A percentile compares a stretch with the other conserved stretches of the same genome.
phyloP scores from a whole-genome alignment of 2,113 vertebrate species.

The Apus apus region DNA sequence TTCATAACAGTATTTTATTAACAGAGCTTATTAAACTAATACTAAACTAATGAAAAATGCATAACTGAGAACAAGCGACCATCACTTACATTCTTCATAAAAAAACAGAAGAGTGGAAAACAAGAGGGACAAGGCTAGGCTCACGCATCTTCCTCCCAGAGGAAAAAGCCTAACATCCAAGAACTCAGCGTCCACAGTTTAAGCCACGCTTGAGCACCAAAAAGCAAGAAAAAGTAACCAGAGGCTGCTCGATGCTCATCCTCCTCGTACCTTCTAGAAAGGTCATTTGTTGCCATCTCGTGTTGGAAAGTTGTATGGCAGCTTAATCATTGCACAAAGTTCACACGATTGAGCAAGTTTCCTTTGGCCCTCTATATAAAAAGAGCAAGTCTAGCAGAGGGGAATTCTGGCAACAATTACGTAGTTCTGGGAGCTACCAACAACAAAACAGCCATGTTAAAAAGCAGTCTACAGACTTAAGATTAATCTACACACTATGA shows the following conservation, averaged over 20 bases:
- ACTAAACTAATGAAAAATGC: neutral
- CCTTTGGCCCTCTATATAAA: neutral
- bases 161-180: slow-evolving; percentile 17
- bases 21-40: neutral
- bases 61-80: neutral
- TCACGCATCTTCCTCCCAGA: neutral
- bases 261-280: neutral
- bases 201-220: slow-evolving; percentile 52
- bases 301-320: slow-evolving; percentile 58
- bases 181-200: slow-evolving; percentile 41
- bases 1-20: neutral
- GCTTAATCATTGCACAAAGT: neutral
- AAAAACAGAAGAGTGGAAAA: neutral
- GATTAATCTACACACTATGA: neutral
- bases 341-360: slow-evolving; percentile 5
- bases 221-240: slow-evolving; percentile 53
- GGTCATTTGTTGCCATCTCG: slow-evolving; percentile 72
- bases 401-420: neutral
- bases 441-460: neutral
- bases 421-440: neutral
- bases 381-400: neutral
- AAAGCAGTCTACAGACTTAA: neutral
- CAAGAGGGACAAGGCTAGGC: neutral
- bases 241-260: slow-evolving; percentile 20
- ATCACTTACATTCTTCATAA: neutral